Evolutionary conservation across 2,797 vertebrate species (phyloP).

Genomic region (Argentina silus): DNA sequence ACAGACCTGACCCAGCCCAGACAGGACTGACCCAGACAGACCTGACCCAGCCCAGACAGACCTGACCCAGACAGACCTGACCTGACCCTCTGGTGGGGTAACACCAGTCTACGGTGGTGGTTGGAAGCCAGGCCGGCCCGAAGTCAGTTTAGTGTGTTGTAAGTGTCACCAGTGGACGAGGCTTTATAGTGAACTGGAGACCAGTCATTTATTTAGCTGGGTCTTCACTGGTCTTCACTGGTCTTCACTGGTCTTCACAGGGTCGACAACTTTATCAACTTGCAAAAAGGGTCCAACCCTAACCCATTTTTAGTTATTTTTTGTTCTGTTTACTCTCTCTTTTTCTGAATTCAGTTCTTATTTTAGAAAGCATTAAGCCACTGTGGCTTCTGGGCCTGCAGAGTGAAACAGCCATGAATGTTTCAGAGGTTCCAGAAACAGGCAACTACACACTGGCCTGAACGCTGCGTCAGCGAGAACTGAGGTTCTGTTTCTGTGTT

Average conservation of each 20-base stretch:
- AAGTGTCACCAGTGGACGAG: conserved; percentile 47
- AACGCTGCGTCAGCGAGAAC: too few relatives aligned
- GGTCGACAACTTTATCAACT: conserved; percentile 62
- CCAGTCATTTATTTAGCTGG: conserved; percentile 40
- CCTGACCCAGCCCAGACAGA: too few relatives aligned
- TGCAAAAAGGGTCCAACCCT: conserved; percentile 47
- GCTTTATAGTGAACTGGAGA: conserved; percentile 47
- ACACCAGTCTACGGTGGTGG: too few relatives aligned
- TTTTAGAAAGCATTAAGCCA: conserved; percentile 61
- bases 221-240: conserved; percentile 29
- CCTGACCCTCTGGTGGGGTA: too few relatives aligned
- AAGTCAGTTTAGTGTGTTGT: too few relatives aligned
- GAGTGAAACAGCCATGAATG: conserved; percentile 58
- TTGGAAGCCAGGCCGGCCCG: too few relatives aligned
- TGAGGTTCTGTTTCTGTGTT: conserved; percentile 47
- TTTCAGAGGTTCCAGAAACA: conserved; percentile 61
- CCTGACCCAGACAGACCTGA: too few relatives aligned
- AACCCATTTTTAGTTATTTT: too few relatives aligned
- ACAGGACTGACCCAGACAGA: too few relatives aligned
- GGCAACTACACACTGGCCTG: neutral
- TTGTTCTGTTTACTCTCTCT: conserved; percentile 28
- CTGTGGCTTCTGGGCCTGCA: conserved; percentile 47
- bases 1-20: too few relatives aligned
- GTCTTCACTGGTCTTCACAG: conserved; percentile 56
- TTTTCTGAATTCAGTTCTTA: conserved; percentile 46